Evolutionary conservation across 1,140 invertebrate genomes (phyloP).

Genomic region (Drosophila varians): DNA sequence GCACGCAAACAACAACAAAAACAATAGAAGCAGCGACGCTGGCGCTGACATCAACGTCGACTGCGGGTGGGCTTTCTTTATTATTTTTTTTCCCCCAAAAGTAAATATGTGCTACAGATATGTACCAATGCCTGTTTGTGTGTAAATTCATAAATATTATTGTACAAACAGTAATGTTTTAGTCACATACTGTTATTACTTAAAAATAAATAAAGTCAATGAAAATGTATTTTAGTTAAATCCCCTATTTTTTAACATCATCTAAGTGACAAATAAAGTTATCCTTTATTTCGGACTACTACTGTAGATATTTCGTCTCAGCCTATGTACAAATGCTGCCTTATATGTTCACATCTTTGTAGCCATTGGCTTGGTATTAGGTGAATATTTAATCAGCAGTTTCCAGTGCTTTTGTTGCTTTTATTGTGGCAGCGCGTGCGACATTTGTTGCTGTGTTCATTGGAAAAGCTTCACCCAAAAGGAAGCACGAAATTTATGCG

Average conservation of each 20-base stretch:
- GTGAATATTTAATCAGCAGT: slow-evolving; percentile 77
- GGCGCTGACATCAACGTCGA: slow-evolving; percentile 6
- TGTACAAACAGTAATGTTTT: slow-evolving; percentile 15
- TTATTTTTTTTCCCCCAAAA: slow-evolving; percentile 14
- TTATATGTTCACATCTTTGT: slow-evolving; percentile 17
- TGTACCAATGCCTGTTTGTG: slow-evolving; percentile 7
- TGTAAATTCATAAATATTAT: slow-evolving; percentile 22
- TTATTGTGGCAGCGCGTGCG: slow-evolving; percentile 52
- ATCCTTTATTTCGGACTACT: background rate
- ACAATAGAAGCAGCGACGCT: slow-evolving; percentile 14
- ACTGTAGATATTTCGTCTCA: slow-evolving; percentile 19
- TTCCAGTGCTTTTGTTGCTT: slow-evolving; percentile 34
- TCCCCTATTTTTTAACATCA: background rate
- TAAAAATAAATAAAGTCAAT: background rate
- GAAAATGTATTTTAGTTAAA: background rate
- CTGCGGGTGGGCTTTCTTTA: slow-evolving; percentile 27
- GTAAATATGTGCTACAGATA: slow-evolving; percentile 7
- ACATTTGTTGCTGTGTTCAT: slow-evolving; percentile 63
- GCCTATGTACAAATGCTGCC: background rate
- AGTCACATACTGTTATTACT: background rate
- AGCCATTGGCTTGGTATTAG: slow-evolving; percentile 15
- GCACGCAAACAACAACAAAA: slow-evolving; percentile 25
- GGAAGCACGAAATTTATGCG: slow-evolving; percentile 58
- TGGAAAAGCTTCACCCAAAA: slow-evolving; percentile 31
- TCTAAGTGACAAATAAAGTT: too few relatives aligned